Evolutionary conservation across 2,888 invertebrate genomes (phyloP), one percentile per base, ranked within the genome.

Genomic region (Calameuta filiformis): DNA sequence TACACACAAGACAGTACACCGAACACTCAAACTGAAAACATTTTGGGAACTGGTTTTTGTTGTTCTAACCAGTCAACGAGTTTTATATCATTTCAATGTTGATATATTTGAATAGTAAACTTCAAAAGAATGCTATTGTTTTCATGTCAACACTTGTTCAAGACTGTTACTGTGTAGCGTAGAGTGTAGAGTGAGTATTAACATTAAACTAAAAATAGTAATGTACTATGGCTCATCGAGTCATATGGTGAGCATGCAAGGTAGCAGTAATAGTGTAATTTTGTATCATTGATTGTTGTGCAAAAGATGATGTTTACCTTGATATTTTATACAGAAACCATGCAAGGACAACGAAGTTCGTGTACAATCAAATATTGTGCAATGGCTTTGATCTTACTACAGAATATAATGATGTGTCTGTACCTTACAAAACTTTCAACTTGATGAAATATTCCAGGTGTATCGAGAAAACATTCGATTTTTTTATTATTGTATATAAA

Each of bases 401-500:
- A 15, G 56, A 56, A 23, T 23, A 56, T 56, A 56, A 56, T 56
- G 9, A 56, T 56, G 56, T 23, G 9, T 56, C 56, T 85, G 85
- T 91, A 92, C 92, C 92, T 92, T 87, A 91, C 84, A 87, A 92
- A 92, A 82, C 86, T 84, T 86, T 91, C 88, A 79, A 92, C 86
- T 80, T 87, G 89, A 77, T 87, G 89, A 87, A 93, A 94, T 83
- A 93, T 93, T 90, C 93, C 93, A 87, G 92, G 92, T 89, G 93
- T 93, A 89, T 93, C 93, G 87, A 93, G 92, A 83, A 84, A 85
- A 81, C 89, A 91, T 88, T 92, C 91, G 86, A 92, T 92, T 83
- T 92, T 92, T 84, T 92, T 92, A 86, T 93, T 92, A 87, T 93
- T 92, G 83, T 93, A 91, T 90, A 93, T 91, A 91, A 93, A 92